Percentiles rank a stretch among this genome's conserved stretches.
Evolutionary conservation across 92 coral and sea anemone species (phyloP).

Genomic region (Porites cylindrica): DNA sequence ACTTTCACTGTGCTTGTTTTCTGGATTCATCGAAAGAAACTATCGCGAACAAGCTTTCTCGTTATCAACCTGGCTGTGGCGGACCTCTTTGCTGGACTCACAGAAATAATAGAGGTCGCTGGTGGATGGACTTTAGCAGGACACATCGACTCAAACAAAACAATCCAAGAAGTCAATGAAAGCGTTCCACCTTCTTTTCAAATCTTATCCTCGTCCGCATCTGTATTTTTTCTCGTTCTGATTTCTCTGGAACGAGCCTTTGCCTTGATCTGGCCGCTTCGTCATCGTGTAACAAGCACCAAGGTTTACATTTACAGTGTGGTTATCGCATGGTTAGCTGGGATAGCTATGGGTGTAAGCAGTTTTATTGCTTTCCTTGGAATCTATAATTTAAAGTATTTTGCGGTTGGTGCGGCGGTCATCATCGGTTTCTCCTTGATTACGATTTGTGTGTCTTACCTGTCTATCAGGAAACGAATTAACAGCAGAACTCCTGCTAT

Average conservation of each 20-base stretch:
- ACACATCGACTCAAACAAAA: neutral
- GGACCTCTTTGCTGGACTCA: neutral
- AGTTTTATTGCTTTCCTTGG: neutral
- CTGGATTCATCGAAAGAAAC: neutral
- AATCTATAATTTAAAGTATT: no score
- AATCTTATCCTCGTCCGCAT: no score
- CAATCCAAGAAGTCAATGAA: neutral
- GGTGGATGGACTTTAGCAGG: neutral
- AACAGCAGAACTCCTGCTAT: neutral
- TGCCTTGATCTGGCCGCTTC: no score
- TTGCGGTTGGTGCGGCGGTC: neutral
- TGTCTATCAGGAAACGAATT: neutral
- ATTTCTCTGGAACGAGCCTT: no score
- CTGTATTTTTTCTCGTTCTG: no score
- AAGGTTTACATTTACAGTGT: neutral
- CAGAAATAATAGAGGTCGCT: neutral
- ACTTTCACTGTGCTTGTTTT: no score
- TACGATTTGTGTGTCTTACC: neutral
- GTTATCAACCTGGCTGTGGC: conserved; percentile 8
- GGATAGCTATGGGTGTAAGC: neutral
- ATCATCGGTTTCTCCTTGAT: neutral
- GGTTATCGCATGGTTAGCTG: neutral
- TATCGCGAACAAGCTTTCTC: neutral
- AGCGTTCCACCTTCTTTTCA: no score
- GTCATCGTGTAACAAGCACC: no score